Conservation (phyloP, 2,888 invertebrate species). For the Xanthia icteritia region DNA sequence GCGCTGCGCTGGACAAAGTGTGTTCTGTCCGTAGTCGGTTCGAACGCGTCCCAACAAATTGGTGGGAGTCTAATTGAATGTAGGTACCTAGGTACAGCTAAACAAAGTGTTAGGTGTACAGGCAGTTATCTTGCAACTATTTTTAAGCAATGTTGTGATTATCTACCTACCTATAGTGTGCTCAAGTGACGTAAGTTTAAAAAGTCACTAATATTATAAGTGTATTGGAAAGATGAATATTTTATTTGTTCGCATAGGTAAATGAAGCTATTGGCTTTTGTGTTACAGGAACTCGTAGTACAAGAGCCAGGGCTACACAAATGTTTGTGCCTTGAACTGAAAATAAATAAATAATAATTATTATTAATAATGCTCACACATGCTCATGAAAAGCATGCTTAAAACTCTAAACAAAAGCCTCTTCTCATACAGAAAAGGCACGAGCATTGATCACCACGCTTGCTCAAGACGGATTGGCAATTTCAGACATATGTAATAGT, state of each 20-base stretch:
- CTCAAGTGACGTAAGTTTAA: neutral
- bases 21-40: conserved; percentile 42
- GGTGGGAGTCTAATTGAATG: conserved; percentile 72
- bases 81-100: conserved; percentile 42
- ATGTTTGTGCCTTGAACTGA: no score
- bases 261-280: neutral
- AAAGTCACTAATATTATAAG: neutral
- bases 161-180: neutral
- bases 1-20: conserved; percentile 45
- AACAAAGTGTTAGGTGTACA: neutral
- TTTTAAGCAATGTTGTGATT: neutral
- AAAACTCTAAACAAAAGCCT: neutral
- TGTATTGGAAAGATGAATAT: neutral
- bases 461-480: neutral
- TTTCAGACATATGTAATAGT: neutral
- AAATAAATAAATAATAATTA: no score
- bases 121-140: neutral
- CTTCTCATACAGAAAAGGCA: neutral
- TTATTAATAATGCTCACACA: neutral
- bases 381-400: neutral
- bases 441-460: neutral
- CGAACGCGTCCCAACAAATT: conserved; percentile 65
- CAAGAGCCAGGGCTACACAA: no score
- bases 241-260: neutral
- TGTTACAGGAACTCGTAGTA: no score